A percentile compares a stretch with the other conserved stretches of the same genome.
Conservation (phyloP, 2,888 invertebrate species). For the Biston stratarius region DNA sequence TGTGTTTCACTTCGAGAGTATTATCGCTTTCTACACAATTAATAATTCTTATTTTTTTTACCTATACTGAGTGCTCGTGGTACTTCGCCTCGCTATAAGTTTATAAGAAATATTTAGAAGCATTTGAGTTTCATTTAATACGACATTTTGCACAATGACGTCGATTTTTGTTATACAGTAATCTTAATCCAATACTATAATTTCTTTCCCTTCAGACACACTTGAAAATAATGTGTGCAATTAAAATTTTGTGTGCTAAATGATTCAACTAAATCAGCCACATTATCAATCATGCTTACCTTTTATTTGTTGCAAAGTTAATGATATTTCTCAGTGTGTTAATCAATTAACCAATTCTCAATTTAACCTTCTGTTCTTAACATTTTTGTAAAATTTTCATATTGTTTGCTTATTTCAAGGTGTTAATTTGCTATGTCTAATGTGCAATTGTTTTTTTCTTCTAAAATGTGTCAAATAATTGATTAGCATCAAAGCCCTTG, state of each 20-base stretch:
- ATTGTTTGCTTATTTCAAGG: conserved; percentile 37
- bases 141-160: too few species aligned
- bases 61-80: background rate
- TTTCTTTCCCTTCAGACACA: too few species aligned
- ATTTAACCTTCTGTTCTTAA: conserved; percentile 43
- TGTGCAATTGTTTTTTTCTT: conserved; percentile 41
- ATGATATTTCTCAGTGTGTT: conserved; percentile 32
- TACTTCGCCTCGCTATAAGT: too few species aligned
- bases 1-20: conserved; percentile 5
- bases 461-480: conserved; percentile 17
- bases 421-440: conserved; percentile 28
- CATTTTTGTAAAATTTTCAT: conserved; percentile 41
- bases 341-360: conserved; percentile 39
- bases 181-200: too few species aligned
- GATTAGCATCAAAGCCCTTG: conserved; percentile 13
- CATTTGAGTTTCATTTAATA: too few species aligned
- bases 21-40: background rate
- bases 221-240: too few species aligned
- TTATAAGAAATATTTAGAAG: too few species aligned
- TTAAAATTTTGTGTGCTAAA: too few species aligned
- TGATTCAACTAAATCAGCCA: conserved; percentile 10
- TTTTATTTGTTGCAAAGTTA: conserved; percentile 26
- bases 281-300: conserved; percentile 26
- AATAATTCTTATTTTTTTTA: too few species aligned
- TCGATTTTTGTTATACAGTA: too few species aligned